These are phyloP conservation scores for Euplexia lucipara DNA, from an alignment of 2,888 invertebrate genomes.

Conservation along the genomic window DNA sequence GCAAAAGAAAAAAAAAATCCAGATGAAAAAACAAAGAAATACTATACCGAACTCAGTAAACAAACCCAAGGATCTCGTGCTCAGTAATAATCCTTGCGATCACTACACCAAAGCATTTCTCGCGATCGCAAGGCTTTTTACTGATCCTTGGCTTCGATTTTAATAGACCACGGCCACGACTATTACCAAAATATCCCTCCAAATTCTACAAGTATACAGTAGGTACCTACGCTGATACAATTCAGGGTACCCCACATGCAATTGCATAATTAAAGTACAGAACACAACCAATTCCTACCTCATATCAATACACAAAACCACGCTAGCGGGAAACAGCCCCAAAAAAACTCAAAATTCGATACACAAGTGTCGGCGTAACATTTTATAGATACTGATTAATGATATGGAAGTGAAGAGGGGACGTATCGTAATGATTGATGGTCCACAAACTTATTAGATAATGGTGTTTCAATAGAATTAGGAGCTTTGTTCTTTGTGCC, in stretches of 20 bases:
- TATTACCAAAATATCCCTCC: background rate
- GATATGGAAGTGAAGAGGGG: conserved; percentile 84
- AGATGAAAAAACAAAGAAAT: too few relatives aligned
- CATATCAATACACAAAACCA: conserved; percentile 26
- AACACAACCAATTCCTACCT: conserved; percentile 33
- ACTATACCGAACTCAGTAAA: too few relatives aligned
- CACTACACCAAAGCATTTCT: too few relatives aligned
- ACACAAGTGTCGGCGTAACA: conserved; percentile 86
- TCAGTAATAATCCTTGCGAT: too few relatives aligned
- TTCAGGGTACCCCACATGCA: conserved; percentile 36
- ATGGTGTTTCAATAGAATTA: conserved; percentile 90
- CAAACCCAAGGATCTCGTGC: too few relatives aligned
- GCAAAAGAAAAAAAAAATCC: too few relatives aligned
- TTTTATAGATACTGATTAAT: conserved; percentile 91
- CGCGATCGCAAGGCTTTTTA: too few relatives aligned
- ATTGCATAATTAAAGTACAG: conserved; percentile 46
- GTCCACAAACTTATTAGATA: conserved; percentile 87
- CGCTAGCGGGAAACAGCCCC: conserved; percentile 45
- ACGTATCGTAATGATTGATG: conserved; percentile 86
- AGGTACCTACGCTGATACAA: background rate
- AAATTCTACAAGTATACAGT: background rate
- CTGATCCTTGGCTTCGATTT: too few relatives aligned
- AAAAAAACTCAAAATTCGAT: conserved; percentile 78
- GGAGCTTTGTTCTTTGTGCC: conserved; percentile 87
- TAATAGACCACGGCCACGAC: too few relatives aligned